Evolutionary conservation across 2,888 invertebrate species (phyloP), one percentile per base, ranked within the genome.

Genomic region (Drosophila sordidapex): DNA sequence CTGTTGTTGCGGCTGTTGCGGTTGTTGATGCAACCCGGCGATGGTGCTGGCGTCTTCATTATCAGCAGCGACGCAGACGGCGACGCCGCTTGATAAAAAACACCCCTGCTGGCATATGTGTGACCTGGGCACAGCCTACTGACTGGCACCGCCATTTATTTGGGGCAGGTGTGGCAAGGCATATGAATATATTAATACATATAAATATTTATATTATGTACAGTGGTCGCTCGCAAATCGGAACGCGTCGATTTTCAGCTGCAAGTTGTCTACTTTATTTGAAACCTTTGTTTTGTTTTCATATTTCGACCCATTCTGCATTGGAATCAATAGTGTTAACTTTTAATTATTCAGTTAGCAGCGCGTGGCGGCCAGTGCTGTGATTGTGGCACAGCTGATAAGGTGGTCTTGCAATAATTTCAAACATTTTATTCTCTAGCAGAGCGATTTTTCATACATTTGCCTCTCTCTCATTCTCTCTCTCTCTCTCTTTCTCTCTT

Each of bases 41-140:
- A 89, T 82, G 88, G 79, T 79, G 87, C 78, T 91, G 91, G 91
- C 91, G 91, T 91, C 91, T 91, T 90, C 79, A 90, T 91, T 91
- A 91, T 90, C 91, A 67, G 82, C 76, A 59, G 51, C 57, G 69
- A 49, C 54, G 79, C 51, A 68, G 81, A 63, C 72, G 72, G 38
- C 78, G 80, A 57, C 74, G 73, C 64, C 43, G 46, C 64, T 81
- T 85, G 83, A 86, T 85, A 86, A 86, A 63, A 76, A 56, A 56
- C 68, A 40, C 68, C 57, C 29, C 68, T 33, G 21, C 31, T 29
- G 40, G 21, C 67, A 54, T 43, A 60, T 29, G 49, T 49, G 49
- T 60, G 49, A 46, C 46, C 40, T 35, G 66, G 25, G 48, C 63
- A 64, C 40, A 43, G 49, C 49, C 57, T 60, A 43, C 40, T n/a